These are phyloP conservation scores for Trachops cirrhosus DNA, from an alignment of 2,797 vertebrate species.

Conservation along the genomic window DNA sequence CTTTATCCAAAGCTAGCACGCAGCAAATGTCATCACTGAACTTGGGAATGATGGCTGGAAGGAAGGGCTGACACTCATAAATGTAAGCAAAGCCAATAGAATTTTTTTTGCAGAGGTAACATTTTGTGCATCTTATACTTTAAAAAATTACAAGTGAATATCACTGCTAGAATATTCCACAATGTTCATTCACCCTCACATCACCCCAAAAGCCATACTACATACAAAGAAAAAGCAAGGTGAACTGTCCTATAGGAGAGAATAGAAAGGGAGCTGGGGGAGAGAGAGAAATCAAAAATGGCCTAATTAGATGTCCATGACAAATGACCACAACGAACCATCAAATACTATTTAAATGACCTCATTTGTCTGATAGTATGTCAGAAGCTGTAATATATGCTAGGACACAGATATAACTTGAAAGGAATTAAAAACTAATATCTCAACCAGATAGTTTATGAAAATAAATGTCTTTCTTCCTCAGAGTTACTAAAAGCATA, in stretches of 20 bases:
- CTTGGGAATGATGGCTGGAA: background rate
- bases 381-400: background rate
- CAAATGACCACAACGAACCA: background rate
- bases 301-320: background rate
- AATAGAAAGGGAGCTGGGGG: too few species aligned
- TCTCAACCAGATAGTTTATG: background rate
- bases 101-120: background rate
- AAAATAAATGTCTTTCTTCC: background rate
- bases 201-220: background rate
- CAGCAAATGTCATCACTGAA: background rate
- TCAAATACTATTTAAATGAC: background rate
- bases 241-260: background rate
- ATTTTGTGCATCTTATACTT: background rate
- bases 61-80: background rate
- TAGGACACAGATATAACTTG: background rate
- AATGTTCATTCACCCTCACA: background rate
- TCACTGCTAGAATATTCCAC: background rate
- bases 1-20: background rate
- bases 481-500: background rate
- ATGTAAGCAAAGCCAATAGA: background rate
- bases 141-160: background rate
- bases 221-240: background rate
- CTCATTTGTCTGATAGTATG: background rate
- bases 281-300: background rate
- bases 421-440: constrained; percentile 17